Conservation (phyloP, 2,888 invertebrate species). For the Drosophila buzzatii region DNA sequence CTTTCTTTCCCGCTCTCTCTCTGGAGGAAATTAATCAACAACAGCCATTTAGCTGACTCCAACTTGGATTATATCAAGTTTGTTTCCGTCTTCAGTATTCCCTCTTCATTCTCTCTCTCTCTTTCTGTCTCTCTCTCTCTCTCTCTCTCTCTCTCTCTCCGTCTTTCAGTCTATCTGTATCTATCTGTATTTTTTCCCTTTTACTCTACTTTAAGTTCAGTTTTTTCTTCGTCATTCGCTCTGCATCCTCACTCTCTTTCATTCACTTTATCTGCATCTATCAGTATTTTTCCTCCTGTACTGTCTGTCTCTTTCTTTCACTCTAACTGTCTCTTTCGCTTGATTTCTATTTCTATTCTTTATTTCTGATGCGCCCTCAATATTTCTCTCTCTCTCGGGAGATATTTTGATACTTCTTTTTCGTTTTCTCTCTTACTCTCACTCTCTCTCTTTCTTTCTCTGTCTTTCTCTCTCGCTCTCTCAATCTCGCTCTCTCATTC, state of each 20-base stretch:
- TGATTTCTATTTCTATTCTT: neutral
- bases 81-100: neutral
- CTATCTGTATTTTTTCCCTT: neutral
- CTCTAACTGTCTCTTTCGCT: neutral
- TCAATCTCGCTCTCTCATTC: too few species aligned
- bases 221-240: neutral
- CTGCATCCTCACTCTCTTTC: neutral
- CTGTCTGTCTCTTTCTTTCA: neutral
- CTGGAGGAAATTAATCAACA: too few species aligned
- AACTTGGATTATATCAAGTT: too few species aligned
- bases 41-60: too few species aligned
- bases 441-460: neutral
- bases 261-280: neutral
- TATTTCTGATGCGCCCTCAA: too few species aligned
- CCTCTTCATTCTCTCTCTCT: neutral
- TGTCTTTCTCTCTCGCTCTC: neutral
- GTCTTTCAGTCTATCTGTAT: neutral
- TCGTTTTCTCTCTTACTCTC: too few species aligned
- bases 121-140: neutral
- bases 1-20: neutral
- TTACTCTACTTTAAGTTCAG: too few species aligned
- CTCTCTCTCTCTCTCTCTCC: neutral
- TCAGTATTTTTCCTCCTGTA: too few species aligned
- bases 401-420: too few species aligned
- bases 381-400: neutral